A percentile compares a stretch with the other conserved stretches of the same genome.
phyloP scores from a whole-genome alignment of 2,888 invertebrate genomes.

The Drosophila imparisetae region DNA sequence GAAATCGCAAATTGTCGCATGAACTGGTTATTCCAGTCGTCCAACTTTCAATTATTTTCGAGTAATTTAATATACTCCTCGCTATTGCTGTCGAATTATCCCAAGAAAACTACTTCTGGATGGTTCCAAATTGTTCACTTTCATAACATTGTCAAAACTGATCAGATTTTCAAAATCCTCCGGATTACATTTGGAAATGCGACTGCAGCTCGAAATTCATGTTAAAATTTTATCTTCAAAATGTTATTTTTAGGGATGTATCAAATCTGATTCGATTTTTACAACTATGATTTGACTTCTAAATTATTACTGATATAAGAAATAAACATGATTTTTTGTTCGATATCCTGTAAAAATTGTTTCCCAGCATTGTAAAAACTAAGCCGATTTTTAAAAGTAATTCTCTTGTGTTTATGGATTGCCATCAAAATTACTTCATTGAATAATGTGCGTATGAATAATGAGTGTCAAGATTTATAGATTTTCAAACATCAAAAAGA shows the following conservation, averaged over 20 bases:
- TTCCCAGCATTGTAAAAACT: not conserved
- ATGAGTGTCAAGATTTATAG: slow-evolving; percentile 52
- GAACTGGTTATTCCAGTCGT: slow-evolving; percentile 65
- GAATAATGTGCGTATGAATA: slow-evolving; percentile 42
- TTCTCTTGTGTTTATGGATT: not conserved
- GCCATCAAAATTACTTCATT: not conserved
- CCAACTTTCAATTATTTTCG: slow-evolving; percentile 61
- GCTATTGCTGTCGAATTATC: slow-evolving; percentile 47
- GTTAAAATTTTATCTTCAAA: not conserved
- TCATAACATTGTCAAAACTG: not conserved
- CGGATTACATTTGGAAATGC: not conserved
- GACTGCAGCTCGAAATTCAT: not conserved
- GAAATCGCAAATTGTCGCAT: slow-evolving; percentile 53
- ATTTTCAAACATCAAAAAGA: slow-evolving; percentile 27
- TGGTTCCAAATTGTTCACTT: not conserved
- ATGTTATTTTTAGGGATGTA: not conserved
- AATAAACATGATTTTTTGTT: not conserved
- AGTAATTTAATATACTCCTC: slow-evolving; percentile 44
- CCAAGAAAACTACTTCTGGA: not conserved
- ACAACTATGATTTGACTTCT: not conserved
- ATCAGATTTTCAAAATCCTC: not conserved
- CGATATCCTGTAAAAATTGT: not conserved
- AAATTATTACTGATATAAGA: not conserved
- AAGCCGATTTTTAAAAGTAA: not conserved
- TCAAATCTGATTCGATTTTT: not conserved